phyloP scores from a whole-genome alignment of 1,140 invertebrate genomes.

The Paraescarpia echinospica region DNA sequence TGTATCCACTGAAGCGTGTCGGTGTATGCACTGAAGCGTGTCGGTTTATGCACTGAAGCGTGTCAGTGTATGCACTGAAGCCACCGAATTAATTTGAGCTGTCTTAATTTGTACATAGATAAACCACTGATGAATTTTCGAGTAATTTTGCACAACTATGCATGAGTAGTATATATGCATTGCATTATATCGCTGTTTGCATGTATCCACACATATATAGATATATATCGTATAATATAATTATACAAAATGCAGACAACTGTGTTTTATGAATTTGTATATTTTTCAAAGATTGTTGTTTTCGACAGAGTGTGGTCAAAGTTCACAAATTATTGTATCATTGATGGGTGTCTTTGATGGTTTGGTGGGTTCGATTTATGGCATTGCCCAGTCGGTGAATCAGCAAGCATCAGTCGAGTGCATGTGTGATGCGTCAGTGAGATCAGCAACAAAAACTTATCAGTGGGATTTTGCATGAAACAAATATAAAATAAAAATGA shows the following conservation, averaged over 20 bases:
- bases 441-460: neutral
- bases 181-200: too few species aligned
- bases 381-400: neutral
- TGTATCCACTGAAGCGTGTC: too few species aligned
- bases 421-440: too few species aligned
- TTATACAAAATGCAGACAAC: neutral
- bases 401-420: too few species aligned
- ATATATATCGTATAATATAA: neutral
- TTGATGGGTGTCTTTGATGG: neutral
- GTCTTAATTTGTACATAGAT: constrained; percentile 1
- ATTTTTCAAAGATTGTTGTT: neutral
- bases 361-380: neutral
- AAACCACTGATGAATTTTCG: neutral
- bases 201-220: neutral
- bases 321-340: neutral
- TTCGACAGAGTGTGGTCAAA: neutral
- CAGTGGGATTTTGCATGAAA: neutral
- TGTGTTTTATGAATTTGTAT: neutral
- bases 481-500: neutral
- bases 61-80: neutral
- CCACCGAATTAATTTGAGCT: neutral
- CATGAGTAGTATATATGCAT: neutral
- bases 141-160: neutral
- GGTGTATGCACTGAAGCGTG: too few species aligned
- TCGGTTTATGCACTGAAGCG: too few species aligned